phyloP scores from a whole-genome alignment of 2,113 vertebrate species.

The Falco punctatus region DNA sequence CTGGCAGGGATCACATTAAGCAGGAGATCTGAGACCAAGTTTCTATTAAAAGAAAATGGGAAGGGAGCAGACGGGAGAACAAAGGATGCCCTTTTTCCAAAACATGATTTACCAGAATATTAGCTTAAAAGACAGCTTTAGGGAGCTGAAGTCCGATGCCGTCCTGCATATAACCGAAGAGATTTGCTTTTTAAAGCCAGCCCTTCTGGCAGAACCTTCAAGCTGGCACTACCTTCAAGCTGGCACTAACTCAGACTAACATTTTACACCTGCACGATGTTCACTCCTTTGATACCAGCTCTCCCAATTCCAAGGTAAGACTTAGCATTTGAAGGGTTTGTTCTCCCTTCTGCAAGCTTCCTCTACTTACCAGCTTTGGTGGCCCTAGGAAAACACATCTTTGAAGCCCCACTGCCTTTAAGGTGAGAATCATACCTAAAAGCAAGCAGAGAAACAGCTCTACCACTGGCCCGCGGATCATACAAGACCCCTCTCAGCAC shows the following conservation, averaged over 20 bases:
- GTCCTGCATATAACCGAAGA: not conserved
- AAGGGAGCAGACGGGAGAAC: not conserved
- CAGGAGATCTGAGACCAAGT: not conserved
- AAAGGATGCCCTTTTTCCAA: not conserved
- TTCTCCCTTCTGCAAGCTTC: not conserved
- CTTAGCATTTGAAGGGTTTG: not conserved
- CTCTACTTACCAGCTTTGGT: slow-evolving; percentile 88
- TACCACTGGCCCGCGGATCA: not conserved
- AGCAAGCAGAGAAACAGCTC: not conserved
- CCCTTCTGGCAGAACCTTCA: not conserved
- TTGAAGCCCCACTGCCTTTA: slow-evolving; percentile 88
- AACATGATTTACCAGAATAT: not conserved
- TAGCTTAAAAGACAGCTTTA: not conserved
- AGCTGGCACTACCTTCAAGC: not conserved
- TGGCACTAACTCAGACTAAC: not conserved
- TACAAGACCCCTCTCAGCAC: not conserved
- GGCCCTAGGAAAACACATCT: slow-evolving; percentile 90
- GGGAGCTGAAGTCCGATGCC: not conserved
- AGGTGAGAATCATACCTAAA: slow-evolving; percentile 90
- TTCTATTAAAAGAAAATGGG: not conserved
- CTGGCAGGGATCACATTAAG: not conserved
- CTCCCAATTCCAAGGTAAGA: not conserved
- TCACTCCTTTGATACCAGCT: too few species aligned
- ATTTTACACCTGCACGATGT: not conserved
- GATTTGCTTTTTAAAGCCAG: not conserved